Percentiles rank a stretch among this genome's conserved stretches.
These are phyloP conservation scores for Gortyna flavago DNA, from an alignment of 2,888 invertebrate genomes.

Conservation along the genomic window DNA sequence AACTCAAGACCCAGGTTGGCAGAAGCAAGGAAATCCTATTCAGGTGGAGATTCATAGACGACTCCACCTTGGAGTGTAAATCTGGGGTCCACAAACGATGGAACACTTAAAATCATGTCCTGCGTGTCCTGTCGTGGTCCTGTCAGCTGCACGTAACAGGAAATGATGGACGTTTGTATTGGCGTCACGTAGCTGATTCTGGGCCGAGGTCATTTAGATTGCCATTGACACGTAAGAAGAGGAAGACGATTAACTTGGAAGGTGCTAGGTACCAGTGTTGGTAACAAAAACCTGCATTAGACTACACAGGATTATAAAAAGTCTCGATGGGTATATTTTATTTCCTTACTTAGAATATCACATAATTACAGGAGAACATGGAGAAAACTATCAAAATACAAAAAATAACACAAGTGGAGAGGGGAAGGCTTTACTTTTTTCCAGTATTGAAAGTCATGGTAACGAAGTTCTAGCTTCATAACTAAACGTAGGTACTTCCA, in stretches of 20 bases:
- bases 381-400: too few relatives aligned
- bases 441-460: neutral
- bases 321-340: neutral
- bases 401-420: too few relatives aligned
- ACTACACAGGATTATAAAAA: neutral
- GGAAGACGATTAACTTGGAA: neutral
- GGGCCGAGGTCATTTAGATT: too few relatives aligned
- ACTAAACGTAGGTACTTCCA: slow-evolving; percentile 1
- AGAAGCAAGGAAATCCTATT: neutral
- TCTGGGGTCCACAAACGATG: neutral
- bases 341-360: neutral
- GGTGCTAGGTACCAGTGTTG: neutral
- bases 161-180: neutral
- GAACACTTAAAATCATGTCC: neutral
- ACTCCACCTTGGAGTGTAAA: neutral
- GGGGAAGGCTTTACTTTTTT: neutral
- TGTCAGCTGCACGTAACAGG: too few relatives aligned
- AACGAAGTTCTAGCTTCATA: neutral
- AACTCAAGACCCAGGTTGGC: neutral
- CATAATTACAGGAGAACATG: too few relatives aligned
- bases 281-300: neutral
- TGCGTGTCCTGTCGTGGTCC: too few relatives aligned
- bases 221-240: too few relatives aligned
- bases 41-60: neutral
- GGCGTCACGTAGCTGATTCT: neutral